These are phyloP conservation scores for Diloba caeruleocephala DNA, from an alignment of 2,888 invertebrate genomes.

Conservation along the genomic window DNA sequence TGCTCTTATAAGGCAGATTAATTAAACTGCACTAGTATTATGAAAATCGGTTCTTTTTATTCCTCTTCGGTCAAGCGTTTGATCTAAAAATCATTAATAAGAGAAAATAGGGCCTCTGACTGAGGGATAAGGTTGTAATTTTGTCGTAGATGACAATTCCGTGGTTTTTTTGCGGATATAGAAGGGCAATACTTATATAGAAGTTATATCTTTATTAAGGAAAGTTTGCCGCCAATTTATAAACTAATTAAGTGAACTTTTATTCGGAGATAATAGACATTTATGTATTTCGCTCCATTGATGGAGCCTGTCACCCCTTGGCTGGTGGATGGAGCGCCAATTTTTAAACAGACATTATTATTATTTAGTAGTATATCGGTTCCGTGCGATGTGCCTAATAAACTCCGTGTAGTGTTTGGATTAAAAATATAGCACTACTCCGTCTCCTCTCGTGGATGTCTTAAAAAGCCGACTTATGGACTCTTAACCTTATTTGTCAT, in stretches of 20 bases:
- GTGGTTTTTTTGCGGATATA: conserved; percentile 36
- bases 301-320: too few species aligned
- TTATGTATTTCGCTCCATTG: too few species aligned
- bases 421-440: too few species aligned
- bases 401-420: too few species aligned
- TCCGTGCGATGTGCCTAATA: too few species aligned
- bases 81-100: conserved; percentile 25
- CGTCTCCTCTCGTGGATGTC: too few species aligned
- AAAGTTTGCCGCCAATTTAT: conserved; percentile 29
- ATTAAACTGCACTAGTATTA: conserved; percentile 56
- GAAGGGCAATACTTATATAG: conserved; percentile 35
- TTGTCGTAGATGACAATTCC: background rate
- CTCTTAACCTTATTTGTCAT: conserved; percentile 1
- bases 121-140: background rate
- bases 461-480: too few species aligned
- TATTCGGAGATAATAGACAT: conserved; percentile 19
- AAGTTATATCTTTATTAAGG: conserved; percentile 38
- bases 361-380: too few species aligned
- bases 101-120: conserved; percentile 6
- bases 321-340: too few species aligned
- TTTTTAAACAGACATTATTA: too few species aligned
- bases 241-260: conserved; percentile 34
- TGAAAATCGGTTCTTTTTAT: conserved; percentile 43
- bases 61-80: conserved; percentile 46
- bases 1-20: conserved; percentile 59